Evolutionary conservation across 2,888 invertebrate species (phyloP), one percentile per base, ranked within the genome.

Genomic region (Euplagia quadripunctaria): DNA sequence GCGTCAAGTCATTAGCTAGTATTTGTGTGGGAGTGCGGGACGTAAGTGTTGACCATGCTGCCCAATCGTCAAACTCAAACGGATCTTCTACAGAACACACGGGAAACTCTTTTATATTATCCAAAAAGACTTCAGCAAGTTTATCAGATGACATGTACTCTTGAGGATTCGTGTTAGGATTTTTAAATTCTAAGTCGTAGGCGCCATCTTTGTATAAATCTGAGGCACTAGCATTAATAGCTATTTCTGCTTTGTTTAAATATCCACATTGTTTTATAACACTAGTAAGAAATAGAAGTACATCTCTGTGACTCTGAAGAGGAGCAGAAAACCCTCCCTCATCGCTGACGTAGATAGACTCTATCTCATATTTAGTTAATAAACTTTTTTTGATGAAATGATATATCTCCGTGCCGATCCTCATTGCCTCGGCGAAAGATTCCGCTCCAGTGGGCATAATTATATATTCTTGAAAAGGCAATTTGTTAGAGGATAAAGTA

Each of bases 291-390:
- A 99, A 97, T 74, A 97, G 94, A 58, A 99, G 96, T 65, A 98
- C 99, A 94, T 99, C 99, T 92, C 98, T 98, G 94, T 99, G 99
- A 91, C 98, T 98, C 83, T 97, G 97, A 85, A 99, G 98, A 89
- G 99, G 99, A 75, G 99, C 99, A 64, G 99, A 99, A 91, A 99
- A 99, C 72, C 99, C 99, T 90, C 99, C 99, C 90, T 98, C 98
- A 94, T 99, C 99, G 81, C 99, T 99, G 2, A 99, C 99, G 84
- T 99, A 98, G 12, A 98, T 98, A 63, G 98, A 97, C 93, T 99
- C 99, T 82, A 99, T 97, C 75, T 99, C 98, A 88, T 97, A 98
- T 94, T 99, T 98, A 79, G 97, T 96, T 94, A 98, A 98, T 90
- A 99, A 98, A 71, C 98, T 98, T 90, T 98, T 98, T 92, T 98